Evolutionary conservation across 2,113 vertebrate species (phyloP).

Genomic region (Halichoerus grypus): DNA sequence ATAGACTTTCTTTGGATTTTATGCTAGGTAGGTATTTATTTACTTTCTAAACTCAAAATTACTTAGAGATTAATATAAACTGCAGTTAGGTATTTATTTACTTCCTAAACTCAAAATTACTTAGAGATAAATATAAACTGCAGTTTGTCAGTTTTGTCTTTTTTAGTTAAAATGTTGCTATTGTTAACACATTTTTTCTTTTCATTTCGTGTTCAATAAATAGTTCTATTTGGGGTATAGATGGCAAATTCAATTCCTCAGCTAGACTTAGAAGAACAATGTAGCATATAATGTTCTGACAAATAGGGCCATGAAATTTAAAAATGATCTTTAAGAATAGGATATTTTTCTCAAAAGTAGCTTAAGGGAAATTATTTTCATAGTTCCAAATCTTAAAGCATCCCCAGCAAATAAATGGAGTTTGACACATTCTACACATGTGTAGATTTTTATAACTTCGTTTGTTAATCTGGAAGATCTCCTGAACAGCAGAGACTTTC

Average conservation of each 20-base stretch:
- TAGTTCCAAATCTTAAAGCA: slow-evolving; percentile 56
- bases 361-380: slow-evolving; percentile 43
- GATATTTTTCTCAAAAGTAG: slow-evolving; percentile 28
- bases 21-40: slow-evolving; percentile 34
- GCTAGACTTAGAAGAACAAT: slow-evolving; percentile 4
- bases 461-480: slow-evolving; percentile 44
- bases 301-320: slow-evolving; percentile 38
- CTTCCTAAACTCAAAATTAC: slow-evolving; percentile 34
- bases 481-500: slow-evolving; percentile 15
- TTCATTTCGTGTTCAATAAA: slow-evolving; percentile 54
- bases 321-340: slow-evolving; percentile 42
- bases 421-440: background rate
- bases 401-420: slow-evolving; percentile 20
- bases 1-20: background rate
- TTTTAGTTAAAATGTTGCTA: slow-evolving; percentile 33
- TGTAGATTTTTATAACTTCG: slow-evolving; percentile 28
- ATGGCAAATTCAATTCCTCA: slow-evolving; percentile 52
- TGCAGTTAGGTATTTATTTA: slow-evolving; percentile 1
- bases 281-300: slow-evolving; percentile 40
- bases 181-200: slow-evolving; percentile 9
- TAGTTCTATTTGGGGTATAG: background rate
- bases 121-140: background rate
- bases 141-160: background rate
- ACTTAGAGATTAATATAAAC: background rate
- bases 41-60: slow-evolving; percentile 41